phyloP scores from a whole-genome alignment of 1,140 invertebrate species.

The Orius insidiosus region DNA sequence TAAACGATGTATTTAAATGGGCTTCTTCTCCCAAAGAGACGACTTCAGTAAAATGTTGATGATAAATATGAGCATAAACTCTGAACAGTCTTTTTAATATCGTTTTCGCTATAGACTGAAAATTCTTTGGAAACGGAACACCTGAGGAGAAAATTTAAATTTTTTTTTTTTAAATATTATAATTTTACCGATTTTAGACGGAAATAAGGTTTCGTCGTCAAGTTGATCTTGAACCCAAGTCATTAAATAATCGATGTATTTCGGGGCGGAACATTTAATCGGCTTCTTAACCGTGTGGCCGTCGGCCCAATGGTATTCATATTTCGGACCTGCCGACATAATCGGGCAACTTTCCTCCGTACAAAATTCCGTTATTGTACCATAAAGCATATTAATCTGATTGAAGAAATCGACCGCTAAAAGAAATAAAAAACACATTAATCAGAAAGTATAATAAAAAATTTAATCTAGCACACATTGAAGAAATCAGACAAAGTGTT shows the following conservation, averaged over 20 bases:
- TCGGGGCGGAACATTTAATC: slow-evolving; percentile 97
- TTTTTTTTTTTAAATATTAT: neutral
- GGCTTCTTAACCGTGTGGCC: slow-evolving; percentile 96
- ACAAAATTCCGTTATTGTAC: slow-evolving; percentile 98
- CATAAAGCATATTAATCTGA: slow-evolving; percentile 99
- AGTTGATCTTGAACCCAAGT: slow-evolving; percentile 99
- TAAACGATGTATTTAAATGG: slow-evolving; percentile 98
- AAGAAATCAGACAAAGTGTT: no score
- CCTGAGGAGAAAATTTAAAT: slow-evolving; percentile 39
- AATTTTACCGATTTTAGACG: slow-evolving; percentile 87
- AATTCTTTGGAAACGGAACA: slow-evolving; percentile 97
- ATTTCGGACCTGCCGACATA: slow-evolving; percentile 95
- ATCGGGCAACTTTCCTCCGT: slow-evolving; percentile 94
- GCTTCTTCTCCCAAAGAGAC: slow-evolving; percentile 96
- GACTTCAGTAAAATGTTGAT: slow-evolving; percentile 96
- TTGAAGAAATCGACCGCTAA: slow-evolving; percentile 98
- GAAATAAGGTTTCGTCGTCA: slow-evolving; percentile 96
- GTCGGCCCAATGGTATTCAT: slow-evolving; percentile 99
- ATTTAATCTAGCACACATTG: no score
- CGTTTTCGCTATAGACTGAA: slow-evolving; percentile 90
- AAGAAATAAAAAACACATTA: slow-evolving; percentile 23
- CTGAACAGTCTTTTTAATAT: slow-evolving; percentile 95
- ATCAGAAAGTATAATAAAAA: no score
- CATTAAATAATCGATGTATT: slow-evolving; percentile 99
- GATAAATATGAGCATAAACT: slow-evolving; percentile 99